Conservation (phyloP, 1,140 invertebrate genomes). For the Microplitis mediator region DNA sequence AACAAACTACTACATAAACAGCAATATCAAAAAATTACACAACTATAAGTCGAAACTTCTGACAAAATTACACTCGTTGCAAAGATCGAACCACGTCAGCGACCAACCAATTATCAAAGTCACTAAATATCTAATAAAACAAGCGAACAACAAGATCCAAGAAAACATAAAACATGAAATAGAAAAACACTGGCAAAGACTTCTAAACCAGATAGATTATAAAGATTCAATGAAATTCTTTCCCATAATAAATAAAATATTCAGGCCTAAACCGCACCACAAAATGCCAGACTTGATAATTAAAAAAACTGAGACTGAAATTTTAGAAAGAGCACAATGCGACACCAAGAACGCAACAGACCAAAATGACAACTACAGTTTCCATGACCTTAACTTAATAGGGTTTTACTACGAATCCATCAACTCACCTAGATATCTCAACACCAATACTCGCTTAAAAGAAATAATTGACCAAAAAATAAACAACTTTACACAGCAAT, state of each 20-base stretch:
- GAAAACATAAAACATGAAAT: no score
- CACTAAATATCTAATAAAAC: background rate
- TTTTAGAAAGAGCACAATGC: no score
- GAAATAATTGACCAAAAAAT: no score
- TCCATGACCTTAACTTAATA: no score
- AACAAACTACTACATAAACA: background rate
- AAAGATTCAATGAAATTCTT: background rate
- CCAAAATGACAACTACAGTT: no score
- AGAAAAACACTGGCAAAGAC: background rate
- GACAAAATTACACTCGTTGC: background rate
- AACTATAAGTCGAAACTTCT: background rate
- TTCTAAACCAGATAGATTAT: background rate
- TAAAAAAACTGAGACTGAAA: background rate
- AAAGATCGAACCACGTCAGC: background rate
- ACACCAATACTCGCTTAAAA: no score
- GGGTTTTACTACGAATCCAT: no score
- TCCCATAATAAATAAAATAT: background rate
- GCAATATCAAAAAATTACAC: background rate
- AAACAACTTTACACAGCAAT: no score
- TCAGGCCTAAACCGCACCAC: background rate
- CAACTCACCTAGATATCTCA: no score
- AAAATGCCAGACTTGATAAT: background rate
- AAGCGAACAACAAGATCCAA: background rate
- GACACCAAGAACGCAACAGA: no score
- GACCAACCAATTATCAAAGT: background rate